Evolutionary conservation across 2,797 vertebrate genomes (phyloP).

Genomic region (Leptatherina wallacei): DNA sequence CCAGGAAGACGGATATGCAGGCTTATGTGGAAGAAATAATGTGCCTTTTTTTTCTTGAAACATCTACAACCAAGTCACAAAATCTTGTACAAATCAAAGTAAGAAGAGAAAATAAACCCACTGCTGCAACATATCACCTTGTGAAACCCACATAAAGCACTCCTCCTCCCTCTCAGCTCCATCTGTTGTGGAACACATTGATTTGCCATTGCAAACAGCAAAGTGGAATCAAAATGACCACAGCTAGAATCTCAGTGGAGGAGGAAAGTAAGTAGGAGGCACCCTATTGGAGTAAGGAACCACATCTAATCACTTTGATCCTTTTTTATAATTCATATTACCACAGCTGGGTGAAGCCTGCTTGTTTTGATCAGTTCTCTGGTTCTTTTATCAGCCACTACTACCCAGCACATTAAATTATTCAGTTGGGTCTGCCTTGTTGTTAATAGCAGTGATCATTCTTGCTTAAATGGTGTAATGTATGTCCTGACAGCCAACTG

Average conservation of each 20-base stretch:
- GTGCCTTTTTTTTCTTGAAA: slow-evolving; percentile 7
- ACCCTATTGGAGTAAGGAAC: slow-evolving; percentile 30
- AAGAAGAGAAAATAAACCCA: not conserved
- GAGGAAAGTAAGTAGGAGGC: slow-evolving; percentile 40
- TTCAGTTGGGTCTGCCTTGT: slow-evolving; percentile 78
- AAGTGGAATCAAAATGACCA: slow-evolving; percentile 59
- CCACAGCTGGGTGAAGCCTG: slow-evolving; percentile 34
- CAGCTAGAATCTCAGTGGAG: slow-evolving; percentile 39
- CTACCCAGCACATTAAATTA: slow-evolving; percentile 74
- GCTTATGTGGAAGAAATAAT: slow-evolving; percentile 10
- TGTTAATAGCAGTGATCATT: slow-evolving; percentile 82
- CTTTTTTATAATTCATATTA: slow-evolving; percentile 68
- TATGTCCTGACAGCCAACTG: slow-evolving; percentile 75
- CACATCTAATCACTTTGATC: slow-evolving; percentile 62
- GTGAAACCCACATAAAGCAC: slow-evolving; percentile 26
- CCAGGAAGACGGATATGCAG: slow-evolving; percentile 6
- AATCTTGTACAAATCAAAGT: slow-evolving; percentile 29
- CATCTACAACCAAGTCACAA: slow-evolving; percentile 11
- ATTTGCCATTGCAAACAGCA: slow-evolving; percentile 52
- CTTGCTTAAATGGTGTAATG: slow-evolving; percentile 80
- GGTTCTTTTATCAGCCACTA: slow-evolving; percentile 66
- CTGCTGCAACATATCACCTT: slow-evolving; percentile 10
- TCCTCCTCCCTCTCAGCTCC: slow-evolving; percentile 23
- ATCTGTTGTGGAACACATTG: slow-evolving; percentile 60
- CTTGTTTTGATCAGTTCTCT: slow-evolving; percentile 65